Percentiles rank a stretch among this genome's conserved stretches.
Conservation (phyloP, 2,797 vertebrate species). For the Heterohyrax brucei region DNA sequence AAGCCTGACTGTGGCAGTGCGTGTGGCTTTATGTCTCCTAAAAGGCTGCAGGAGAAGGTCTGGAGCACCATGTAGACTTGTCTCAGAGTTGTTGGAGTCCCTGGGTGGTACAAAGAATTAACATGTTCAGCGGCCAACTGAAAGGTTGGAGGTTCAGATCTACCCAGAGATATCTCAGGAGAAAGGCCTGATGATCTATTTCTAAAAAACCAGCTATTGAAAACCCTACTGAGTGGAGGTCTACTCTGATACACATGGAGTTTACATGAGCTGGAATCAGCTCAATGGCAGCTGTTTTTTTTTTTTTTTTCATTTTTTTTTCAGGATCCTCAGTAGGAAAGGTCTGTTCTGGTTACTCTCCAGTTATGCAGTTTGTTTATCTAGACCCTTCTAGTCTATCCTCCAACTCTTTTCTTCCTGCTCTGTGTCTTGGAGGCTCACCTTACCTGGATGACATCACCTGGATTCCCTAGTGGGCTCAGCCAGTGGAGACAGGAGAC, state of each 20-base stretch:
- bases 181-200: background rate
- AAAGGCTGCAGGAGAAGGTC: background rate
- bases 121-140: background rate
- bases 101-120: background rate
- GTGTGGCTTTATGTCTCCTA: background rate
- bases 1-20: background rate
- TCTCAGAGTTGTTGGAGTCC: background rate
- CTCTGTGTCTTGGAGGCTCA: background rate
- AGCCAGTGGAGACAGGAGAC: background rate
- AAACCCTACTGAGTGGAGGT: background rate
- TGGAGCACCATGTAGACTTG: background rate
- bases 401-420: background rate
- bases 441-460: background rate
- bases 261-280: background rate
- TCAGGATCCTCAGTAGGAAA: background rate
- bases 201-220: background rate
- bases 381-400: fast-evolving
- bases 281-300: background rate
- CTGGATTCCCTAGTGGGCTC: background rate
- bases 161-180: background rate
- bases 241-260: background rate
- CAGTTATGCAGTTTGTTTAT: no score
- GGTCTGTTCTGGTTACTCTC: background rate
- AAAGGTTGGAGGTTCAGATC: background rate
- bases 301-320: background rate